These are phyloP conservation scores for Pseudochirops cupreus DNA, from an alignment of 2,797 vertebrate genomes.

Conservation along the genomic window DNA sequence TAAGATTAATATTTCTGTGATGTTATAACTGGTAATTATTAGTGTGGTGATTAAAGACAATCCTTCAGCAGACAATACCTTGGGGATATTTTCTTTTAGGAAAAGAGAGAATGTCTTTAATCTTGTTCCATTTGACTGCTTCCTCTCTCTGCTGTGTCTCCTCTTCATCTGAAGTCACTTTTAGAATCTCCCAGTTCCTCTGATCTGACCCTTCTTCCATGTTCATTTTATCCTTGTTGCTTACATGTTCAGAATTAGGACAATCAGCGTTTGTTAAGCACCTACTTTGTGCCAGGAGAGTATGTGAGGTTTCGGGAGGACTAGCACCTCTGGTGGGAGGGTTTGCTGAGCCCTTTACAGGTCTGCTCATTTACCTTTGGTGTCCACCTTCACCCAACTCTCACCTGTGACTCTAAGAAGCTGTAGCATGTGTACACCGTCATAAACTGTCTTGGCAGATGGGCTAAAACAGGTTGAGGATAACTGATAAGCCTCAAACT, in stretches of 20 bases:
- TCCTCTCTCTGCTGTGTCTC: slow-evolving; percentile 13
- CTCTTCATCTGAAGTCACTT: slow-evolving; percentile 24
- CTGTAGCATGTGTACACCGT: background rate
- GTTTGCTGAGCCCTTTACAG: background rate
- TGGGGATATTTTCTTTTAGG: slow-evolving; percentile 32
- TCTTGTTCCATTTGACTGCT: slow-evolving; percentile 26
- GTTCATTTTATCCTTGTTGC: background rate
- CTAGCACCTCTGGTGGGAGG: background rate
- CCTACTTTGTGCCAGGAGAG: background rate
- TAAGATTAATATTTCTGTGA: slow-evolving; percentile 43
- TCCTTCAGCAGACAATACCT: slow-evolving; percentile 27
- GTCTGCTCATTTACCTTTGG: background rate
- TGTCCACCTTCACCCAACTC: background rate
- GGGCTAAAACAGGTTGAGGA: background rate
- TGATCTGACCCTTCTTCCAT: background rate
- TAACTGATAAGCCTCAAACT: background rate
- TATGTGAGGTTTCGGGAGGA: background rate
- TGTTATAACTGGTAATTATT: slow-evolving; percentile 47
- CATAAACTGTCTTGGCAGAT: background rate
- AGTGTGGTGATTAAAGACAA: slow-evolving; percentile 15
- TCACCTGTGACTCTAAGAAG: background rate
- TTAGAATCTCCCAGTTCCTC: background rate
- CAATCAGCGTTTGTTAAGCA: background rate
- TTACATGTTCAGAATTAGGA: background rate
- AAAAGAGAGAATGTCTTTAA: slow-evolving; percentile 26